Percentiles rank a stretch among this genome's conserved stretches.
Evolutionary conservation across 2,113 vertebrate species (phyloP).

Genomic region (Pipa parva): DNA sequence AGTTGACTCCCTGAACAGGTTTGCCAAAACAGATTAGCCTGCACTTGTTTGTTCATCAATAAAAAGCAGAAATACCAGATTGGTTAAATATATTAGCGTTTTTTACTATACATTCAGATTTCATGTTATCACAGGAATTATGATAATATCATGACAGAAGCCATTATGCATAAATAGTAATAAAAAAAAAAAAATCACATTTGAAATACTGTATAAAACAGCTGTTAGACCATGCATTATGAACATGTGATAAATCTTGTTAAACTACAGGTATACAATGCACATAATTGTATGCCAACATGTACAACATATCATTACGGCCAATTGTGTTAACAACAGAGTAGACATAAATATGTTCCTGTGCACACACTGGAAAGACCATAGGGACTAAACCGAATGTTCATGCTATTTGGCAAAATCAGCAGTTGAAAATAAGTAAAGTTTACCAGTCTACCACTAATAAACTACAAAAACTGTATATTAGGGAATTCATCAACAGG

Average conservation of each 20-base stretch:
- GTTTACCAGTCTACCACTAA: no score
- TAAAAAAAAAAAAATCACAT: not conserved
- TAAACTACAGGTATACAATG: not conserved
- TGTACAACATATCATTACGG: not conserved
- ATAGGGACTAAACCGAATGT: no score
- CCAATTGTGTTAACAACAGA: not conserved
- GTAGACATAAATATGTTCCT: not conserved
- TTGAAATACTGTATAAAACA: conserved; percentile 1
- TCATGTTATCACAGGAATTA: not conserved
- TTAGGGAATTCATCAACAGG: no score
- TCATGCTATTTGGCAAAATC: no score
- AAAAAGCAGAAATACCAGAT: no score
- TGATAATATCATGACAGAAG: not conserved
- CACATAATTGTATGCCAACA: not conserved
- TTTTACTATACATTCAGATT: conserved; percentile 18
- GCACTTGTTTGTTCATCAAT: no score
- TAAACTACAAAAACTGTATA: no score
- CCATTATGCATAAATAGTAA: conserved; percentile 5
- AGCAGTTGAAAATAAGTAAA: no score
- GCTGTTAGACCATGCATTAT: conserved; percentile 8
- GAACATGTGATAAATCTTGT: not conserved
- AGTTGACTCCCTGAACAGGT: no score
- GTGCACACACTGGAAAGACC: not conserved
- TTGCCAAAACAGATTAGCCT: no score
- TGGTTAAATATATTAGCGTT: not conserved